Percentiles rank a stretch among this genome's conserved stretches.
Conservation (phyloP, 2,888 invertebrate genomes). For the Acleris sparsana region DNA sequence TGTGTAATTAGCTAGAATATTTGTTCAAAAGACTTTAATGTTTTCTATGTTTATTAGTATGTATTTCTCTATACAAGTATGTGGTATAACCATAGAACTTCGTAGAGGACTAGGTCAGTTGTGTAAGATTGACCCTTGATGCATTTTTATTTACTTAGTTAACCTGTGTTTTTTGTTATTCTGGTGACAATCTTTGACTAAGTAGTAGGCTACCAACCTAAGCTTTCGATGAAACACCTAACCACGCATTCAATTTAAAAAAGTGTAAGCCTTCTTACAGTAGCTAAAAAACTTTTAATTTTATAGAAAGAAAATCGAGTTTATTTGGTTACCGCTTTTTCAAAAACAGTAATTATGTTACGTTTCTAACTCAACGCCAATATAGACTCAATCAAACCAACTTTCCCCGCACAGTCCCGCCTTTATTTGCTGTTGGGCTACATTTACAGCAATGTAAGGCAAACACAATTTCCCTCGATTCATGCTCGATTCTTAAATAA, state of each 20-base stretch:
- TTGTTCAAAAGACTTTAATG: too few species aligned
- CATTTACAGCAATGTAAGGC: slow-evolving; percentile 32
- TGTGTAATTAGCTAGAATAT: too few species aligned
- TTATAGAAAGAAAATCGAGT: not conserved
- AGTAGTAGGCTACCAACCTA: too few species aligned
- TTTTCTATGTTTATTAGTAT: too few species aligned
- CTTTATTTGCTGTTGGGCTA: slow-evolving; percentile 23
- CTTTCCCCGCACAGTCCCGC: slow-evolving; percentile 1
- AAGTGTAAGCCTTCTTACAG: not conserved
- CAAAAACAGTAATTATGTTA: not conserved
- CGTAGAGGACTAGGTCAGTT: too few species aligned
- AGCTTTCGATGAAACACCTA: not conserved
- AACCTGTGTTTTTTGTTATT: too few species aligned
- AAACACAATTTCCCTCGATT: slow-evolving; percentile 46
- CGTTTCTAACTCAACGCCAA: not conserved
- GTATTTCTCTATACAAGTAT: too few species aligned
- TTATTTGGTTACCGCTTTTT: not conserved
- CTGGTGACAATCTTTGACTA: too few species aligned
- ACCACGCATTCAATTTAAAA: not conserved
- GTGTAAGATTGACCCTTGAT: too few species aligned
- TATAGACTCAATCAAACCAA: slow-evolving; percentile 6
- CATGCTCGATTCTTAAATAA: slow-evolving; percentile 46
- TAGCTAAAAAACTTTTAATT: not conserved
- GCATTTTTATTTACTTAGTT: too few species aligned
- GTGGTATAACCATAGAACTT: too few species aligned